phyloP scores from a whole-genome alignment of 2,797 vertebrate species.

The Clarias platycephalus region DNA sequence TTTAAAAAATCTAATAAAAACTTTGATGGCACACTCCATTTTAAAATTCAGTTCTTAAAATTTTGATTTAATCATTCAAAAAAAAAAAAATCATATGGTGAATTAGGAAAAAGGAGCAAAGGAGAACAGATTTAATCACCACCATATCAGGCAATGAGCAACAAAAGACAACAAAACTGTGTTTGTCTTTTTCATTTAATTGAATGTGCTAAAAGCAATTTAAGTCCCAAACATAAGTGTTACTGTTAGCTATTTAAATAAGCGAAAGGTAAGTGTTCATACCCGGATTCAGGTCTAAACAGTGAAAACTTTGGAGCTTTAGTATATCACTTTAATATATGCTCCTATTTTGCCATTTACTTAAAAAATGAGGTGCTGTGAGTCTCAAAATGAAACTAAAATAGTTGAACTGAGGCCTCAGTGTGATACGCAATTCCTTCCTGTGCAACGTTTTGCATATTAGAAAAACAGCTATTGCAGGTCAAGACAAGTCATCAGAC shows the following conservation, averaged over 20 bases:
- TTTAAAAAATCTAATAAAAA: background rate
- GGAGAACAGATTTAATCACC: background rate
- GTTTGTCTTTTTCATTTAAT: background rate
- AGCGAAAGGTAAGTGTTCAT: background rate
- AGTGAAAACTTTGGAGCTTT: background rate
- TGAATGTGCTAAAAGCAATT: background rate
- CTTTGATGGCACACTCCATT: background rate
- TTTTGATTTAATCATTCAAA: background rate
- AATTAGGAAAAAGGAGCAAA: background rate
- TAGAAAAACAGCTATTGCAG: constrained; percentile 32
- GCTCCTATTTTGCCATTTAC: background rate
- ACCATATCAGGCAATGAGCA: background rate
- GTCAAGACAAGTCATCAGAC: constrained; percentile 25
- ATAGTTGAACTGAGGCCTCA: constrained; percentile 20
- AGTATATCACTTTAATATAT: background rate
- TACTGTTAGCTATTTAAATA: background rate
- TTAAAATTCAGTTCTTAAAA: background rate
- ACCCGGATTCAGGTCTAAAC: background rate
- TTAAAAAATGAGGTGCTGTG: background rate
- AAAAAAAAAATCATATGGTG: background rate
- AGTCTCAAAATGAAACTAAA: constrained; percentile 29
- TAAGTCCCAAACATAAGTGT: background rate
- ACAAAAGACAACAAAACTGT: background rate
- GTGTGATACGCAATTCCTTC: constrained; percentile 46
- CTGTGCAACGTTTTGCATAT: constrained; percentile 37